Conservation (phyloP, 2,888 invertebrate species). For the Agrochola circellaris region DNA sequence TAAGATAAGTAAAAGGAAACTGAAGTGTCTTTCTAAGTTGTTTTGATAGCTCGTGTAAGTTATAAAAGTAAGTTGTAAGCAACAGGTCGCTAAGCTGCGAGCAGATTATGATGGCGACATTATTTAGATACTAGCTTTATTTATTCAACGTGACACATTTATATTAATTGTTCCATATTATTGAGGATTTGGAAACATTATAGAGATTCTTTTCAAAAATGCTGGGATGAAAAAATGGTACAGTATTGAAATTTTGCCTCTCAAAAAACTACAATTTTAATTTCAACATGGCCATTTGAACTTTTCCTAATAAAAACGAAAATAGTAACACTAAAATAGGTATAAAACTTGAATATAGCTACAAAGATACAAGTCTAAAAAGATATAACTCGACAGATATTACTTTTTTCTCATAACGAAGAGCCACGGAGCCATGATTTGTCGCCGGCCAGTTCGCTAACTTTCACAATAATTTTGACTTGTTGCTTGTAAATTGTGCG, state of each 20-base stretch:
- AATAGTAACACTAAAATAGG: background rate
- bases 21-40: slow-evolving; percentile 34
- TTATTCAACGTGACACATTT: slow-evolving; percentile 4
- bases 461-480: slow-evolving; percentile 61
- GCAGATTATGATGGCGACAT: slow-evolving; percentile 4
- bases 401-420: slow-evolving; percentile 56
- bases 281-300: background rate
- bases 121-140: slow-evolving; percentile 3
- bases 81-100: slow-evolving; percentile 42
- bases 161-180: background rate
- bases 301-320: slow-evolving; percentile 31
- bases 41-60: slow-evolving; percentile 40
- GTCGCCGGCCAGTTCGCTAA: slow-evolving; percentile 44
- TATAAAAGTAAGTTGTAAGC: slow-evolving; percentile 34
- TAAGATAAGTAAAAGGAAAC: slow-evolving; percentile 25
- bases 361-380: slow-evolving; percentile 19
- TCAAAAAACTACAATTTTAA: slow-evolving; percentile 23
- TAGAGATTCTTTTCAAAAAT: background rate
- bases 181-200: background rate
- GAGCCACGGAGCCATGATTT: slow-evolving; percentile 42
- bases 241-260: background rate
- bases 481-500: slow-evolving; percentile 62
- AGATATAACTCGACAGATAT: slow-evolving; percentile 44
- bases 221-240: background rate
- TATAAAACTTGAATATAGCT: slow-evolving; percentile 5